phyloP scores from a whole-genome alignment of 23 tunicate genomes.

The Pegea sp. region DNA sequence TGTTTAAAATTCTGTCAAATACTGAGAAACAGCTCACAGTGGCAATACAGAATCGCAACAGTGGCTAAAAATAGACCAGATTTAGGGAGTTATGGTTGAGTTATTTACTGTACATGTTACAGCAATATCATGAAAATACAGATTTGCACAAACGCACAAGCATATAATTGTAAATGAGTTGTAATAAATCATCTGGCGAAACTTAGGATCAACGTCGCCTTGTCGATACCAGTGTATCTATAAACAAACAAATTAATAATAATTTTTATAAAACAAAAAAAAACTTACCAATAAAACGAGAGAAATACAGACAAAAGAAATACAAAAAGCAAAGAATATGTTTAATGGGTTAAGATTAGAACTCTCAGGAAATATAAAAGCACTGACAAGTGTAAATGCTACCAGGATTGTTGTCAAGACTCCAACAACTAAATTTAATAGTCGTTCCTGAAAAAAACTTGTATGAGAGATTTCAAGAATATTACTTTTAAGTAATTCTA shows the following conservation, averaged over 20 bases:
- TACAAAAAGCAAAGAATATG: conserved; percentile 48
- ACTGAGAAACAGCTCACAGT: no score
- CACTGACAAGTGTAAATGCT: conserved; percentile 27
- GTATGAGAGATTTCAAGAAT: no score
- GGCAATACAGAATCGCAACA: no score
- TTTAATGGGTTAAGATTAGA: conserved; percentile 2
- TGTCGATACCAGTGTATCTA: conserved; percentile 88
- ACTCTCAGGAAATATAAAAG: conserved; percentile 13
- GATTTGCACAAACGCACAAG: conserved; percentile 70
- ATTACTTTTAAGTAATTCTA: no score
- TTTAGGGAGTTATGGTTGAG: no score
- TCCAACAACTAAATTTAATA: conserved; percentile 51
- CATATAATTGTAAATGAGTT: conserved; percentile 33
- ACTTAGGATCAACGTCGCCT: conserved; percentile 85
- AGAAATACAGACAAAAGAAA: conserved; percentile 37
- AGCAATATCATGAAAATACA: conserved; percentile 25
- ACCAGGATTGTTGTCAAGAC: conserved; percentile 24
- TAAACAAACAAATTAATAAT: neutral
- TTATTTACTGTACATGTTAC: no score
- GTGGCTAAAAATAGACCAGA: no score
- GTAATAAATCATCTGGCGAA: conserved; percentile 67
- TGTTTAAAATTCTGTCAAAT: no score
- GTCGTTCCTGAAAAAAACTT: conserved; percentile 26
- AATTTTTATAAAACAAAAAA: neutral
- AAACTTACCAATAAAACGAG: conserved; percentile 22